These are phyloP conservation scores for Catharus bicknelli DNA, from an alignment of 2,113 vertebrate genomes.

Conservation along the genomic window DNA sequence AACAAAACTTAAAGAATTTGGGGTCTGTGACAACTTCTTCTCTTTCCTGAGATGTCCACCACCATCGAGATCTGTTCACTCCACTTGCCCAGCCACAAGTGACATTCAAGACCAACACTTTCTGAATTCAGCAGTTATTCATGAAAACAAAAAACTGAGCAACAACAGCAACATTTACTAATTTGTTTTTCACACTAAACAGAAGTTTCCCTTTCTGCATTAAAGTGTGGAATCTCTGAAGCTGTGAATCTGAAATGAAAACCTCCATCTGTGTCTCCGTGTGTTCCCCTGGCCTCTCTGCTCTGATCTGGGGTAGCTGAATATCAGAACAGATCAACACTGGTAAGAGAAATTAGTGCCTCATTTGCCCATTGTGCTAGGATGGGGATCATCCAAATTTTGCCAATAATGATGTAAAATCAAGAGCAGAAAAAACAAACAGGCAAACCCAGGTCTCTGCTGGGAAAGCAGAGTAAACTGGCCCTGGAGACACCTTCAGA, in stretches of 20 bases:
- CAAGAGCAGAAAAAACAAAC: not conserved
- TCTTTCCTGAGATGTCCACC: not conserved
- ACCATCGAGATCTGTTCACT: not conserved
- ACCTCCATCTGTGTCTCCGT: conserved; percentile 57
- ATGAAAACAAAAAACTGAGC: conserved; percentile 45
- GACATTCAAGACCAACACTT: not conserved
- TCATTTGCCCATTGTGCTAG: not conserved
- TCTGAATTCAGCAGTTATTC: conserved; percentile 3
- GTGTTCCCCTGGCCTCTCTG: conserved; percentile 50
- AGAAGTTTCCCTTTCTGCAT: conserved; percentile 44
- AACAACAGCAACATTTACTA: conserved; percentile 54
- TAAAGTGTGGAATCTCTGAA: conserved; percentile 39
- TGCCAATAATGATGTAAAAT: not conserved
- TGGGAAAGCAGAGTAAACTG: not conserved
- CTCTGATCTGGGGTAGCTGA: conserved; percentile 33
- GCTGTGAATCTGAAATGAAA: conserved; percentile 61
- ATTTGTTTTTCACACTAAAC: conserved; percentile 62
- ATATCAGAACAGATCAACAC: conserved; percentile 37
- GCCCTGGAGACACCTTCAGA: not conserved
- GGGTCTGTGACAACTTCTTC: not conserved
- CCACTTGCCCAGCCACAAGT: not conserved
- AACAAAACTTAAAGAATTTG: not conserved
- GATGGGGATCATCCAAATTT: not conserved
- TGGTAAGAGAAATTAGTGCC: not conserved
- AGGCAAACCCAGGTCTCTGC: not conserved